A percentile compares a stretch with the other conserved stretches of the same genome.
Evolutionary conservation across 2,113 vertebrate species (phyloP).

Genomic region (Grammomys surdaster): DNA sequence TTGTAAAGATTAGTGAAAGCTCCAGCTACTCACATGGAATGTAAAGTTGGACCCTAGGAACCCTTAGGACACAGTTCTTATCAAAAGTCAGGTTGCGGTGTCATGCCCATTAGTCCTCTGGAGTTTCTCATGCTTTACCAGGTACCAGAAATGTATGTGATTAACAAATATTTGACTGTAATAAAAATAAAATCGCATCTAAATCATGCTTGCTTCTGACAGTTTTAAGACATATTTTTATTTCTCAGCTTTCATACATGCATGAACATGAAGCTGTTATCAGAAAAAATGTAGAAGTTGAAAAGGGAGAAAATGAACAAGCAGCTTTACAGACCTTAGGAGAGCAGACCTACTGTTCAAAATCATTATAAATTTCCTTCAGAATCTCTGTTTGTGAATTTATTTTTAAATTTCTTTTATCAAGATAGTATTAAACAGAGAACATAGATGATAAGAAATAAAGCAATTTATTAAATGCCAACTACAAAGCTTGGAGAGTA

Average conservation of each 20-base stretch:
- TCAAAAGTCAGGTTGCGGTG: background rate
- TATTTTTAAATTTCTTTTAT: conserved; percentile 25
- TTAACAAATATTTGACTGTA: background rate
- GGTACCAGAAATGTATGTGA: background rate
- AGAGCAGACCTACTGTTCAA: background rate
- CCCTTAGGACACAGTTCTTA: background rate
- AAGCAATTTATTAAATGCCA: background rate
- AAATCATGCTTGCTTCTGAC: background rate
- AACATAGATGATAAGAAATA: background rate
- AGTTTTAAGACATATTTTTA: background rate
- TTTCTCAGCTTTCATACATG: background rate
- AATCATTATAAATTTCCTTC: background rate
- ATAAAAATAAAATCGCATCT: background rate
- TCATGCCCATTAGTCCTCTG: background rate
- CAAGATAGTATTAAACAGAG: background rate
- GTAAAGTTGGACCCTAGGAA: background rate
- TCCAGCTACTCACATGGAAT: background rate
- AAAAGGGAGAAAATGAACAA: background rate
- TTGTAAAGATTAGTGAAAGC: background rate
- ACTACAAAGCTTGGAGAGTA: background rate
- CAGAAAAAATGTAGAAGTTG: background rate
- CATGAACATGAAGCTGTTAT: background rate
- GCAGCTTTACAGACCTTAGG: background rate
- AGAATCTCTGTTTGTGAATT: conserved; percentile 28
- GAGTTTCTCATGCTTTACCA: background rate